These are phyloP conservation scores for Orchestia grillus DNA, from an alignment of 1,140 invertebrate species.

Conservation along the genomic window DNA sequence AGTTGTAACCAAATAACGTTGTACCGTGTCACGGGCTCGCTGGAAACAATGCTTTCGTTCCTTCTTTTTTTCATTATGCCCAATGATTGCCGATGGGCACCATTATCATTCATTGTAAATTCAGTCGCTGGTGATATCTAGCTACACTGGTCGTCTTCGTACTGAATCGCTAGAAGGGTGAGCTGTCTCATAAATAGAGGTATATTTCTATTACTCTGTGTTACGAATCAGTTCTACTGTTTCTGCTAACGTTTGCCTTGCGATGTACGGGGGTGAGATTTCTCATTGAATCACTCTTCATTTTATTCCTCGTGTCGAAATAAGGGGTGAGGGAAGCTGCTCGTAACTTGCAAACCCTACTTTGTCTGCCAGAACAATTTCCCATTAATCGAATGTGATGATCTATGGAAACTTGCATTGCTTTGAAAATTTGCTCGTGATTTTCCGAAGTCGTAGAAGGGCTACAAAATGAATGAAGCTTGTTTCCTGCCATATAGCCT, in stretches of 20 bases:
- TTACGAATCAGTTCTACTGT: not conserved
- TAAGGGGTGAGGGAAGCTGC: not conserved
- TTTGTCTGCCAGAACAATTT: not conserved
- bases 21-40: not conserved
- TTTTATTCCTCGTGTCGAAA: not conserved
- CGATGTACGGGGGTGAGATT: not conserved
- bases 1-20: conserved; percentile 65
- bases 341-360: not conserved
- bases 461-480: not conserved
- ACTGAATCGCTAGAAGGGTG: not conserved
- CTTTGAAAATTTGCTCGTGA: not conserved
- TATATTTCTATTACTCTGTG: not conserved
- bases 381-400: not conserved
- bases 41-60: not conserved
- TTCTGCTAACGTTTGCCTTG: not conserved
- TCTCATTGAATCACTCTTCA: not conserved
- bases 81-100: not conserved
- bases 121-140: not conserved
- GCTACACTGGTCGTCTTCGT: not conserved
- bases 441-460: not conserved
- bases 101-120: not conserved
- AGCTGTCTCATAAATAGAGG: not conserved
- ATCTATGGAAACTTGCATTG: not conserved
- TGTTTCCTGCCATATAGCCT: not conserved
- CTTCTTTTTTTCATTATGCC: not conserved